phyloP scores from a whole-genome alignment of 1,140 invertebrate species.

The Bombus impatiens region DNA sequence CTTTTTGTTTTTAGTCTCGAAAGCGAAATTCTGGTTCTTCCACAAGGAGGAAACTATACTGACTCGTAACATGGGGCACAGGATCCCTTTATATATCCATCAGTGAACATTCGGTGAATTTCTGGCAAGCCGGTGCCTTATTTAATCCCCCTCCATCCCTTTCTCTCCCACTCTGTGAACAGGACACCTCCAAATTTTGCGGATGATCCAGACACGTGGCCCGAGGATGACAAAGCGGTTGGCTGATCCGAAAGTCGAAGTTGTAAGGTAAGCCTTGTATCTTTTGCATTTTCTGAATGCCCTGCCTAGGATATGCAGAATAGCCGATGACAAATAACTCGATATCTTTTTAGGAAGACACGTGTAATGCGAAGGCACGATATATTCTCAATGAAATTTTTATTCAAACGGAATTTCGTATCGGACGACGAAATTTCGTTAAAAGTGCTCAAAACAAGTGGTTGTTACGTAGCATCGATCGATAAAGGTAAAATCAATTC shows the following conservation, averaged over 20 bases:
- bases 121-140: conserved; percentile 59
- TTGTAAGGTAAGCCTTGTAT: background rate
- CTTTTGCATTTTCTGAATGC: background rate
- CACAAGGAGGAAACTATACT: conserved; percentile 54
- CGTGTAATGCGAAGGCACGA: background rate
- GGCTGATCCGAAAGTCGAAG: background rate
- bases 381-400: background rate
- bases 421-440: too few species aligned
- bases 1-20: background rate
- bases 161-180: conserved; percentile 41
- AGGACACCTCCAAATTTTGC: conserved; percentile 56
- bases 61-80: conserved; percentile 51
- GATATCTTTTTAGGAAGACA: background rate
- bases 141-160: conserved; percentile 51
- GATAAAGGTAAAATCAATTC: background rate
- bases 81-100: conserved; percentile 69
- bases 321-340: background rate
- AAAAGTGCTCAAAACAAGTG: background rate
- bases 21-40: background rate
- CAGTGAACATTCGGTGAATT: conserved; percentile 60
- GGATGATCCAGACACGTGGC: conserved; percentile 33
- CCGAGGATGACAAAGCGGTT: background rate
- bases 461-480: background rate
- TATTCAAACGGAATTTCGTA: background rate
- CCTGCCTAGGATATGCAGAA: background rate